Percentiles rank a stretch among this genome's conserved stretches.
Conservation (phyloP, 92 coral and sea anemone genomes). For the Phenganax stokvisi region DNA sequence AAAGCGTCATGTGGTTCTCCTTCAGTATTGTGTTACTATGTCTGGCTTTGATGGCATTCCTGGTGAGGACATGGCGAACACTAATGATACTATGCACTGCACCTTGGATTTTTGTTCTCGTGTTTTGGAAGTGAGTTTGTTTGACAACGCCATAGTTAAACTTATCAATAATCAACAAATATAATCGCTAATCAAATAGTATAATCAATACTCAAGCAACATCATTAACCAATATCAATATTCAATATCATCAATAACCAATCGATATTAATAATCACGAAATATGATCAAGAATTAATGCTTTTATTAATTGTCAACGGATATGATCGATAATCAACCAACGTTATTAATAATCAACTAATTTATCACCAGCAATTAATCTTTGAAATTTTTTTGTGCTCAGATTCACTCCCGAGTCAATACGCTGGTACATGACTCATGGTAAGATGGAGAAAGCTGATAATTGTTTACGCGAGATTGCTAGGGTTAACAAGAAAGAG, state of each 20-base stretch:
- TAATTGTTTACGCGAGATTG: not conserved
- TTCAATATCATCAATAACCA: not conserved
- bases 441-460: slow-evolving; percentile 30
- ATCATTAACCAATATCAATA: too few relatives aligned
- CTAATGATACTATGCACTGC: slow-evolving; percentile 82
- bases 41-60: slow-evolving; percentile 81
- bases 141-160: too few relatives aligned
- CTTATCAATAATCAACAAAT: too few relatives aligned
- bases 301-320: too few relatives aligned
- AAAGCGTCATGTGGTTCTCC: slow-evolving; percentile 78
- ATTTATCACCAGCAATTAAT: not conserved
- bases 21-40: slow-evolving; percentile 61
- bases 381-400: not conserved
- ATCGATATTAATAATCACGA: too few relatives aligned
- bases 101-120: slow-evolving; percentile 66
- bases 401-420: slow-evolving; percentile 27
- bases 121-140: slow-evolving; percentile 78
- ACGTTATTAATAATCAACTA: too few relatives aligned
- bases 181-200: too few relatives aligned
- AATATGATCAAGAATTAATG: too few relatives aligned
- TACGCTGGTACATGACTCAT: slow-evolving; percentile 35
- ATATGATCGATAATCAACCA: too few relatives aligned
- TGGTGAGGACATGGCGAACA: slow-evolving; percentile 74
- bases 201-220: too few relatives aligned
- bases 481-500: slow-evolving; percentile 8